These are phyloP conservation scores for Halcyon badia DNA, from an alignment of 2,797 vertebrate species.

Conservation along the genomic window DNA sequence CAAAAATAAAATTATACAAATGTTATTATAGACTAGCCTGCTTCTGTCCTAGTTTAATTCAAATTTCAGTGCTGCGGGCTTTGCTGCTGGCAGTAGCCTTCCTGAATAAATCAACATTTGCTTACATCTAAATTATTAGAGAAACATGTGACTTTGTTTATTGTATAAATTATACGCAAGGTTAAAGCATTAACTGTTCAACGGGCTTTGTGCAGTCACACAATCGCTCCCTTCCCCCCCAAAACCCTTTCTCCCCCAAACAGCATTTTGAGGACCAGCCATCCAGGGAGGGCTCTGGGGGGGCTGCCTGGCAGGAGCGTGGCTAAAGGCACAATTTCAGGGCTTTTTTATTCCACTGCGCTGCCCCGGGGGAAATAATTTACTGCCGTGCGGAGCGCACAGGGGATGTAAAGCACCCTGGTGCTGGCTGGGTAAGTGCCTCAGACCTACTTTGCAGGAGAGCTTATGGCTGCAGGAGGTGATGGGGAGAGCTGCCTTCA, in stretches of 20 bases:
- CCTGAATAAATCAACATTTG: conserved; percentile 99
- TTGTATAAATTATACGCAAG: conserved; percentile 99
- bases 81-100: conserved; percentile 93
- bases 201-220: conserved; percentile 75
- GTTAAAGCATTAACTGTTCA: conserved; percentile 89
- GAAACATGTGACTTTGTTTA: conserved; percentile 99
- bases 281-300: background rate
- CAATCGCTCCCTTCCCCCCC: background rate
- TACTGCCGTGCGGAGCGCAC: background rate
- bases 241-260: background rate
- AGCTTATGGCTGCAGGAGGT: background rate
- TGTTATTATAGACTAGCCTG: conserved; percentile 99
- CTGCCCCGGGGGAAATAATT: background rate
- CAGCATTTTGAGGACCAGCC: background rate
- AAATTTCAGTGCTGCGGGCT: conserved; percentile 94
- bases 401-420: background rate
- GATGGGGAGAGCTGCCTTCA: background rate
- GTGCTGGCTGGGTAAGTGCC: background rate
- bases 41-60: conserved; percentile 99
- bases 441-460: background rate
- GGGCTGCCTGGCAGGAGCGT: background rate
- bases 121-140: conserved; percentile 99
- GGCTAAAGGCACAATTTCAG: conserved; percentile 8
- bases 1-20: conserved; percentile 99
- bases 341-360: background rate